Percentiles rank a stretch among this genome's conserved stretches.
phyloP scores from a whole-genome alignment of 2,888 invertebrate species.

The Hololepta plana region DNA sequence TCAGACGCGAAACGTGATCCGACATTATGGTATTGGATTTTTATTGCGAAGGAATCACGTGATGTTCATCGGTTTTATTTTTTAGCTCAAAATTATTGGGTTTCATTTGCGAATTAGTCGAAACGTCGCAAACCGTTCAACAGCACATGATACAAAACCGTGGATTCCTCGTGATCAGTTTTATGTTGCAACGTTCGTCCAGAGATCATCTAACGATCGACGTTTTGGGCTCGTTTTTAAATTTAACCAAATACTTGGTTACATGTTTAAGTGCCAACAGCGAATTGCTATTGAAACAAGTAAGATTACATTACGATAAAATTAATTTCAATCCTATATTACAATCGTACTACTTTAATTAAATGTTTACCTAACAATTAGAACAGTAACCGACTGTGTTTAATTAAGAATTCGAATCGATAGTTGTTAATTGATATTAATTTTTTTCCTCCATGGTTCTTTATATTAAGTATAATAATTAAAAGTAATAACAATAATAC shows the following conservation, averaged over 20 bases:
- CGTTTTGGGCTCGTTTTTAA: conserved; percentile 80
- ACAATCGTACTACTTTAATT: no score
- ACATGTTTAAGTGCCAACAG: conserved; percentile 87
- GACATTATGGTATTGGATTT: conserved; percentile 52
- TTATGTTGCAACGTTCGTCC: conserved; percentile 84
- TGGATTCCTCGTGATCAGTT: conserved; percentile 95
- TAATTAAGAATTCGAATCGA: no score
- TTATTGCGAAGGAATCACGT: conserved; percentile 2
- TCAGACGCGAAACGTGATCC: conserved; percentile 69
- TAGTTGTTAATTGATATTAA: no score
- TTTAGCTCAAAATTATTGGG: conserved; percentile 85
- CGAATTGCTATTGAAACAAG: conserved; percentile 82
- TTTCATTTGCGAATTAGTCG: conserved; percentile 93
- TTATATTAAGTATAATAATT: no score
- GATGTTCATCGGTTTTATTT: conserved; percentile 9
- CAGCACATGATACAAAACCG: conserved; percentile 99
- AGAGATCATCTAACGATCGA: conserved; percentile 87
- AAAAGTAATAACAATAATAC: no score
- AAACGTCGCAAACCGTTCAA: conserved; percentile 92
- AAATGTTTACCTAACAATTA: no score
- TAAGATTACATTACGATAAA: no score
- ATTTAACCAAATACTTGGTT: conserved; percentile 81
- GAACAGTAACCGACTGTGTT: no score
- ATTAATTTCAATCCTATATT: no score
- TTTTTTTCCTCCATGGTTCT: no score